Conservation (phyloP, 2,797 vertebrate genomes). For the Rachycentron canadum region DNA sequence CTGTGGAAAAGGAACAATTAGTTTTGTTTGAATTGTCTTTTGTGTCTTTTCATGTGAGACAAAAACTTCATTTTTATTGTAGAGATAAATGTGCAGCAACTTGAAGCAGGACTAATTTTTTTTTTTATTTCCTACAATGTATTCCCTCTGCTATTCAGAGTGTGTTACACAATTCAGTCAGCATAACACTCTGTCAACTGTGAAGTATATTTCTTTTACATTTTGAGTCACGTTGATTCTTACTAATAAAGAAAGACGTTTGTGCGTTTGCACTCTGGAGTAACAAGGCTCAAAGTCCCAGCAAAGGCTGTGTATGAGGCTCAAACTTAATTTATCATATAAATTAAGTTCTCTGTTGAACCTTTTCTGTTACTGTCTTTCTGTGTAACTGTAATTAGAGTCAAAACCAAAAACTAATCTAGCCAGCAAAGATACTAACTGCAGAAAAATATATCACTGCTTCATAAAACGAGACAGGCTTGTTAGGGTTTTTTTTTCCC, state of each 20-base stretch:
- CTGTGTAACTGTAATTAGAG: constrained; percentile 61
- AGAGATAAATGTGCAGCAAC: constrained; percentile 33
- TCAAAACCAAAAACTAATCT: constrained; percentile 73
- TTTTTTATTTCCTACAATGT: neutral
- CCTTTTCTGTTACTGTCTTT: constrained; percentile 32
- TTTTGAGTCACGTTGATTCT: constrained; percentile 23
- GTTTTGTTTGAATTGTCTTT: constrained; percentile 31
- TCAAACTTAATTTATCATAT: constrained; percentile 1
- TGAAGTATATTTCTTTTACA: constrained; percentile 48
- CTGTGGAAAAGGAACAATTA: constrained; percentile 52
- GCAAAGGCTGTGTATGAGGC: constrained; percentile 2
- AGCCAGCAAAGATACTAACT: constrained; percentile 62
- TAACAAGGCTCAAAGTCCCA: constrained; percentile 16
- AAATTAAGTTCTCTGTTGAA: neutral
- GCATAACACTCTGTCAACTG: constrained; percentile 49
- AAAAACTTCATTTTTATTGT: constrained; percentile 11
- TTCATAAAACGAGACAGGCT: constrained; percentile 24
- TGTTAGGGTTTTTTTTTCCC: neutral
- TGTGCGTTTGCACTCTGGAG: neutral
- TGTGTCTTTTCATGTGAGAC: constrained; percentile 28
- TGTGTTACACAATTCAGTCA: constrained; percentile 19
- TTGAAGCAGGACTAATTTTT: constrained; percentile 25
- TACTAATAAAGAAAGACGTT: constrained; percentile 14
- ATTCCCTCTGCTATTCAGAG: constrained; percentile 30
- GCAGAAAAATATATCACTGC: constrained; percentile 43